Conservation (phyloP, 37 sponge, comb jelly and placozoan genomes). For the Hormiphora californensis region DNA sequence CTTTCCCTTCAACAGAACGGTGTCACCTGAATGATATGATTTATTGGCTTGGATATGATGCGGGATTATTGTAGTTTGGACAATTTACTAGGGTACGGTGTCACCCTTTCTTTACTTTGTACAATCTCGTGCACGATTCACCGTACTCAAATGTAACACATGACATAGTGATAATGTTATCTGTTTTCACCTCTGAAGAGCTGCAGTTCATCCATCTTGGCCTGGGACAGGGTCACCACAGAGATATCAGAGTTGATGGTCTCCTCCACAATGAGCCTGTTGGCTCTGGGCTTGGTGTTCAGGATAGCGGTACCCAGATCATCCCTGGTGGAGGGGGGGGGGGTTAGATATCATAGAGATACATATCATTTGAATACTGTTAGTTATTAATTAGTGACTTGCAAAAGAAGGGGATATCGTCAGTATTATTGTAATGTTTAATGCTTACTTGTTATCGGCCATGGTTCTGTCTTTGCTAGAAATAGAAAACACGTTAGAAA, state of each 20-base stretch:
- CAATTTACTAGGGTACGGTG: no score
- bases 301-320: slow-evolving; percentile 94
- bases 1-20: slow-evolving; percentile 95
- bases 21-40: slow-evolving; percentile 62
- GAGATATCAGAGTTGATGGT: slow-evolving; percentile 94
- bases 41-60: not conserved
- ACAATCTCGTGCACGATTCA: no score
- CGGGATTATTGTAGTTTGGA: not conserved
- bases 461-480: no score
- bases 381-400: no score
- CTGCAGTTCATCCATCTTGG: slow-evolving; percentile 99
- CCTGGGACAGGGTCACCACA: slow-evolving; percentile 91
- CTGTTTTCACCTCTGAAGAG: slow-evolving; percentile 74
- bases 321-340: slow-evolving; percentile 62
- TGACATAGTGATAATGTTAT: no score
- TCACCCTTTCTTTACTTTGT: no score
- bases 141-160: no score
- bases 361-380: no score
- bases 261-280: slow-evolving; percentile 90
- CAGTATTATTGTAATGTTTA: no score
- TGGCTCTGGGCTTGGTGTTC: slow-evolving; percentile 74
- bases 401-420: no score
- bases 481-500: no score
- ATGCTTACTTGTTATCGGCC: no score
- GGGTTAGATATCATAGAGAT: not conserved